These are phyloP conservation scores for Jacana jacana DNA, from an alignment of 2,113 vertebrate species.

Conservation along the genomic window DNA sequence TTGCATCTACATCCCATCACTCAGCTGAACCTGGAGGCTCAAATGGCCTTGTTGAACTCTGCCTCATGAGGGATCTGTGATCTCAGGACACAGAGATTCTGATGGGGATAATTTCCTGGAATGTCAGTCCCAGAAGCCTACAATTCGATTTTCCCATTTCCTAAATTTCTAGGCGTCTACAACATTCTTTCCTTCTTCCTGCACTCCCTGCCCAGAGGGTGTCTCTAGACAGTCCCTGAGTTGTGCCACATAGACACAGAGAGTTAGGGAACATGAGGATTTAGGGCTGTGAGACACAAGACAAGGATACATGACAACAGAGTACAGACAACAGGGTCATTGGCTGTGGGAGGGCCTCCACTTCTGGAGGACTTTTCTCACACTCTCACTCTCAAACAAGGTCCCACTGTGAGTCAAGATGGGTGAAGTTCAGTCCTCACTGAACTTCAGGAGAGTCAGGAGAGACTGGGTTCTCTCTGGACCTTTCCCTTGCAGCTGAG, in stretches of 20 bases:
- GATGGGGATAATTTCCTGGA: fast-evolving
- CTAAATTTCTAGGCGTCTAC: too few relatives aligned
- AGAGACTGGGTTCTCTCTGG: background rate
- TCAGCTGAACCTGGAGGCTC: background rate
- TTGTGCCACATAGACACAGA: background rate
- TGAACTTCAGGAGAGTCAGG: too few relatives aligned
- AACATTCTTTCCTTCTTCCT: background rate
- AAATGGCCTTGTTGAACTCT: background rate
- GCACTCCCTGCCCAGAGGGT: background rate
- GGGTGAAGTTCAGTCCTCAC: background rate
- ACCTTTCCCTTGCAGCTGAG: background rate
- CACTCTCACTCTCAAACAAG: too few relatives aligned
- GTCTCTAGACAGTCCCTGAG: fast-evolving
- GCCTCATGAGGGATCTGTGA: background rate
- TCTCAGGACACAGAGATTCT: background rate
- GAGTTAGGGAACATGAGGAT: background rate
- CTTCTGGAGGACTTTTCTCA: background rate
- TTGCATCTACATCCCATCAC: background rate
- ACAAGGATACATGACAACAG: background rate
- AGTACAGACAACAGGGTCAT: background rate
- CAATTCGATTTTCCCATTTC: too few relatives aligned
- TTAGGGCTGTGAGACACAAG: background rate
- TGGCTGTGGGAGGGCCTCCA: background rate
- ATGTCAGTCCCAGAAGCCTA: fast-evolving
- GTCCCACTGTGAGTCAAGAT: background rate